phyloP scores from a whole-genome alignment of 2,113 vertebrate species.

The Archocentrus centrarchus region DNA sequence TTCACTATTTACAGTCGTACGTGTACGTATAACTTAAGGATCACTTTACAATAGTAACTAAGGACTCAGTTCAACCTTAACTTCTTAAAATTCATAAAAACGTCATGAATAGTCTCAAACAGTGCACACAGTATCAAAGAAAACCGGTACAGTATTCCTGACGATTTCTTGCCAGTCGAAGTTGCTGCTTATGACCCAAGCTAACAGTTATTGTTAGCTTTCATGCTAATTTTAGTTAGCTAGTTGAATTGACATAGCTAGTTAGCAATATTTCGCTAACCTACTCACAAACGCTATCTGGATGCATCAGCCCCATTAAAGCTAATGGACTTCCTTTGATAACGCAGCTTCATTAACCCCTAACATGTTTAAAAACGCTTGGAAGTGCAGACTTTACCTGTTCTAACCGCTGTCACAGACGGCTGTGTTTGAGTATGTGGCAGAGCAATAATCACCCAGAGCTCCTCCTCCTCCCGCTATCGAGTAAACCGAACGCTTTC shows the following conservation, averaged over 20 bases:
- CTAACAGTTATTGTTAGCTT: background rate
- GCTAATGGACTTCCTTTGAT: accelerated
- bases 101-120: background rate
- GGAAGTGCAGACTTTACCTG: slow-evolving; percentile 16
- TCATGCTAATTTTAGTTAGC: slow-evolving; percentile 1
- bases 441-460: background rate
- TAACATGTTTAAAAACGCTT: accelerated
- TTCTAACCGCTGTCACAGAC: background rate
- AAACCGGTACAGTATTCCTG: background rate
- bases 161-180: background rate
- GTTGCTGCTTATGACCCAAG: background rate
- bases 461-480: slow-evolving; percentile 17
- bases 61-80: background rate
- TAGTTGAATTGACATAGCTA: slow-evolving; percentile 1
- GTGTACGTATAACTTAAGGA: background rate
- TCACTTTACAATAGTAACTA: background rate
- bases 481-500: slow-evolving; percentile 34
- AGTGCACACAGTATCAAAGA: background rate
- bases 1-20: background rate
- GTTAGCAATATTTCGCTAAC: slow-evolving; percentile 21
- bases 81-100: background rate
- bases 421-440: slow-evolving; percentile 51
- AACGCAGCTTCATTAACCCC: accelerated
- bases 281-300: background rate
- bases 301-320: background rate